phyloP scores from a whole-genome alignment of 2,797 vertebrate species.

The Columba guinea region DNA sequence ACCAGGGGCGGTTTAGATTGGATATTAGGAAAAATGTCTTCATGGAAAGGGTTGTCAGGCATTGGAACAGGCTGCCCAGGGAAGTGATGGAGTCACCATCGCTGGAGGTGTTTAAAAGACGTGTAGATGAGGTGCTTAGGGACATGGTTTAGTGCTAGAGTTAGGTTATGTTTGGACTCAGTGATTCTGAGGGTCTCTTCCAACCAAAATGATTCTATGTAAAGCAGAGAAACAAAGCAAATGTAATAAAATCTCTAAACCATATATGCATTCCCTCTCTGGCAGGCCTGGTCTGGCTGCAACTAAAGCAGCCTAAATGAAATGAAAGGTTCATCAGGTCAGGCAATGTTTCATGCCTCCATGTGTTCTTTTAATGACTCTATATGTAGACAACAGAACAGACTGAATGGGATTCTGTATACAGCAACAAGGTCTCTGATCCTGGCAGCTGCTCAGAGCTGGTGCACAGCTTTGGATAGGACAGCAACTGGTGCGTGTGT shows the following conservation, averaged over 20 bases:
- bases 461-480: accelerated
- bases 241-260: background rate
- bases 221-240: background rate
- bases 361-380: background rate
- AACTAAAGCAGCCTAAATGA: constrained; percentile 1
- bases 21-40: too few relatives aligned
- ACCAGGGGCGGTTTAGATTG: too few relatives aligned
- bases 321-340: constrained; percentile 28
- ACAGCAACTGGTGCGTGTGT: too few relatives aligned
- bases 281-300: background rate
- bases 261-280: background rate
- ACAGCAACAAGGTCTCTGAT: background rate
- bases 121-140: too few relatives aligned
- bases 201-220: too few relatives aligned
- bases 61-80: too few relatives aligned
- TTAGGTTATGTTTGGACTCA: too few relatives aligned
- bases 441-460: background rate
- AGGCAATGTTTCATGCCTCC: background rate
- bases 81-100: too few relatives aligned
- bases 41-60: too few relatives aligned
- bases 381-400: background rate
- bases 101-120: too few relatives aligned
- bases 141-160: too few relatives aligned
- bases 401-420: background rate
- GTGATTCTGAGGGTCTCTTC: too few relatives aligned